A percentile compares a stretch with the other conserved stretches of the same genome.
Conservation (phyloP, 2,888 invertebrate genomes). For the Eristalinus sepulchralis region DNA sequence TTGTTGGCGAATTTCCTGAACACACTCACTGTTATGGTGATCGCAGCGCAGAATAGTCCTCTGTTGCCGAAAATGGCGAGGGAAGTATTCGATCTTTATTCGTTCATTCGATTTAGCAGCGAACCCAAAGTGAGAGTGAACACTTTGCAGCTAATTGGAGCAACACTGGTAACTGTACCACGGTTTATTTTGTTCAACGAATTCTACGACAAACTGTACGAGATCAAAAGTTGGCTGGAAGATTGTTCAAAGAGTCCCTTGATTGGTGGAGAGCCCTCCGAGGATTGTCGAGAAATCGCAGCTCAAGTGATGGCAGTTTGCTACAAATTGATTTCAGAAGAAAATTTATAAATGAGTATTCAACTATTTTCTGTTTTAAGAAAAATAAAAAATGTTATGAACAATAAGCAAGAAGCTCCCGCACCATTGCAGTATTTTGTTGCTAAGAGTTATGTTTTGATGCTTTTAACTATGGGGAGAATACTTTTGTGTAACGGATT, state of each 20-base stretch:
- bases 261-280: conserved; percentile 84
- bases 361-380: conserved; percentile 8
- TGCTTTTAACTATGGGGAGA: too few species aligned
- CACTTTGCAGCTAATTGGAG: conserved; percentile 86
- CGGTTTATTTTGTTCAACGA: conserved; percentile 83
- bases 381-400: background rate
- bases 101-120: conserved; percentile 85
- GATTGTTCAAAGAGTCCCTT: conserved; percentile 83
- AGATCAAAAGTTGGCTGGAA: conserved; percentile 86
- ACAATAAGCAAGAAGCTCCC: background rate
- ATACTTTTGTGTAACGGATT: background rate
- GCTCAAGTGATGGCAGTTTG: conserved; percentile 82
- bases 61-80: conserved; percentile 85
- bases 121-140: conserved; percentile 86
- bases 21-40: conserved; percentile 86
- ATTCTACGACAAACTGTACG: conserved; percentile 84
- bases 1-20: conserved; percentile 87
- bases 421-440: background rate
- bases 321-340: conserved; percentile 64
- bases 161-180: conserved; percentile 85
- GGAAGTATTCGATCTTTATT: conserved; percentile 86
- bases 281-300: conserved; percentile 85
- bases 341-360: background rate
- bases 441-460: background rate
- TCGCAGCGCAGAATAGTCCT: conserved; percentile 86